phyloP scores from a whole-genome alignment of 2,113 vertebrate genomes.

The Hypomesus transpacificus region DNA sequence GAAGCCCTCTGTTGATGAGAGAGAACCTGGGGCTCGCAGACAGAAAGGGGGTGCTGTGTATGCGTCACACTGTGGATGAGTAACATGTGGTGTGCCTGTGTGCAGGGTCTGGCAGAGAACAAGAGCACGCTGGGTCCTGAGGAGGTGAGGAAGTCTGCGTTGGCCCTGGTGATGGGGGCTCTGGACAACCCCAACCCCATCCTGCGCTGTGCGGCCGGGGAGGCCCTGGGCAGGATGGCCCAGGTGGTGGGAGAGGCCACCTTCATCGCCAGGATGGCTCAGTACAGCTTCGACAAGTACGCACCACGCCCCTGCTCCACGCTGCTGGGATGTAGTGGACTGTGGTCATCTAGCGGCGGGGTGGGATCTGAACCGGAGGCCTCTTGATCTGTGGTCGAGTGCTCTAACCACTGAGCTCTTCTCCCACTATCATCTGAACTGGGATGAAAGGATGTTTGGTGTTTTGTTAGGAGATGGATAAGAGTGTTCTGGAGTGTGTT shows the following conservation, averaged over 20 bases:
- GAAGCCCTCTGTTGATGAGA: too few species aligned
- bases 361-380: not conserved
- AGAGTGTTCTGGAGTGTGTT: not conserved
- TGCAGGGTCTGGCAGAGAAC: conserved; percentile 95
- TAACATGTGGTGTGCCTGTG: not conserved
- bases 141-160: conserved; percentile 94
- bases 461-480: not conserved
- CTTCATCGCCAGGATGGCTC: conserved; percentile 98
- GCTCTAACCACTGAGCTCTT: not conserved
- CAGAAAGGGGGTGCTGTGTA: too few species aligned
- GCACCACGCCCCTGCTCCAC: conserved; percentile 6
- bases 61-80: too few species aligned
- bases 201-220: conserved; percentile 93
- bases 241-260: conserved; percentile 97
- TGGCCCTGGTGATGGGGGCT: conserved; percentile 97
- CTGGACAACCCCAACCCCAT: conserved; percentile 98
- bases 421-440: too few species aligned
- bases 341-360: too few species aligned
- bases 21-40: too few species aligned
- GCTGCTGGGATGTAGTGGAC: too few species aligned
- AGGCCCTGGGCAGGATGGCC: conserved; percentile 97
- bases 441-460: not conserved
- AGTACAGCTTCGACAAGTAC: conserved; percentile 98
- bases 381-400: not conserved
- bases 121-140: conserved; percentile 96